phyloP scores from a whole-genome alignment of 2,797 vertebrate genomes.

The Malurus splendens region DNA sequence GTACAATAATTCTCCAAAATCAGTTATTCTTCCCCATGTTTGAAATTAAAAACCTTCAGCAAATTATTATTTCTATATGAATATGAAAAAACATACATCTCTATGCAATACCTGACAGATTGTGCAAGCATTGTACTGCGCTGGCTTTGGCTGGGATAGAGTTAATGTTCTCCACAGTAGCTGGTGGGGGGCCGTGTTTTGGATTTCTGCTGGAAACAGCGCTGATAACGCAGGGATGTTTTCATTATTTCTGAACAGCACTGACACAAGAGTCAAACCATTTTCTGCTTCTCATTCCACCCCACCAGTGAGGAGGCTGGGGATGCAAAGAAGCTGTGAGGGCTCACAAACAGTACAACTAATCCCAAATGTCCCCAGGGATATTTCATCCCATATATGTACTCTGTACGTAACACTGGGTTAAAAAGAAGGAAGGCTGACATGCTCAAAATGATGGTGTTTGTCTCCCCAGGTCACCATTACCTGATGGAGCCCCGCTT shows the following conservation, averaged over 20 bases:
- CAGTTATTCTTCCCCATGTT: not conserved
- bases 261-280: not conserved
- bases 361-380: not conserved
- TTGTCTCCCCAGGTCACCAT: not conserved
- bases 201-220: not conserved
- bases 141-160: not conserved
- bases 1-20: not conserved
- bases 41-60: not conserved
- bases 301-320: not conserved
- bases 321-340: not conserved
- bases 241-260: not conserved
- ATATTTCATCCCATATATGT: not conserved
- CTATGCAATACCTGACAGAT: not conserved
- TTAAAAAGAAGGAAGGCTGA: not conserved
- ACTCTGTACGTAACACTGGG: not conserved
- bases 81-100: rapidly evolving
- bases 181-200: not conserved
- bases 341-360: not conserved
- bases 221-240: not conserved
- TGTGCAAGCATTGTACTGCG: not conserved
- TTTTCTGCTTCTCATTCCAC: not conserved
- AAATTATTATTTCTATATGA: not conserved
- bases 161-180: not conserved
- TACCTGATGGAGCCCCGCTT: rapidly evolving
- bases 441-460: not conserved